Evolutionary conservation across 2,888 invertebrate genomes (phyloP).

Genomic region (Erynnis tages): DNA sequence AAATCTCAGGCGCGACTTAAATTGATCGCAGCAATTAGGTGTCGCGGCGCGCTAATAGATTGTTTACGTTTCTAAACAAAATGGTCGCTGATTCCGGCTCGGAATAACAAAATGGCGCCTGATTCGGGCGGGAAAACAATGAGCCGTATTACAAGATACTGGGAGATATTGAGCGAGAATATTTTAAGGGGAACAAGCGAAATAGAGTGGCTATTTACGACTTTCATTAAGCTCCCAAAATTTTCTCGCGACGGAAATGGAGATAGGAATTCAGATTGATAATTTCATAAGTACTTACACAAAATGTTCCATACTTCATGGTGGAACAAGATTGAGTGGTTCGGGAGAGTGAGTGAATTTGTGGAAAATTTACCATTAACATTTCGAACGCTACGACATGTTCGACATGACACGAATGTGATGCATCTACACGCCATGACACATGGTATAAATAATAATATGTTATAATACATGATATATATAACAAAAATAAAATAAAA

Average conservation of each 20-base stretch:
- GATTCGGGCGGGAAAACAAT: neutral
- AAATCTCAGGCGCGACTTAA: slow-evolving; percentile 30
- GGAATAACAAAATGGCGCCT: neutral
- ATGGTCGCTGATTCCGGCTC: neutral
- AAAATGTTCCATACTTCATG: too few relatives aligned
- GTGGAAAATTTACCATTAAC: too few relatives aligned
- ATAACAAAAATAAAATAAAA: too few relatives aligned
- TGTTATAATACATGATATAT: too few relatives aligned
- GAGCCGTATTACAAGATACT: neutral
- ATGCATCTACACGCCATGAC: too few relatives aligned
- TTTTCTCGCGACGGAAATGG: neutral
- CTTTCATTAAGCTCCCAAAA: neutral
- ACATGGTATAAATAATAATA: too few relatives aligned
- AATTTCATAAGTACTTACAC: neutral
- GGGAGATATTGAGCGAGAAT: neutral
- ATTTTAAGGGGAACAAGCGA: slow-evolving; percentile 2
- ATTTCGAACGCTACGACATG: too few relatives aligned
- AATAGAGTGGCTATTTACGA: slow-evolving; percentile 5
- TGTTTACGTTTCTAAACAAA: slow-evolving; percentile 27
- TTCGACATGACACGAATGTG: too few relatives aligned
- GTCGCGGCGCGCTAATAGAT: slow-evolving; percentile 39
- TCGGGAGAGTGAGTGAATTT: too few relatives aligned
- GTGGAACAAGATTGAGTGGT: too few relatives aligned
- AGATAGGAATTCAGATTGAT: neutral
- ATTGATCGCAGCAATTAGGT: slow-evolving; percentile 43